Conservation (phyloP, 2,113 vertebrate genomes). For the Gopherus flavomarginatus region DNA sequence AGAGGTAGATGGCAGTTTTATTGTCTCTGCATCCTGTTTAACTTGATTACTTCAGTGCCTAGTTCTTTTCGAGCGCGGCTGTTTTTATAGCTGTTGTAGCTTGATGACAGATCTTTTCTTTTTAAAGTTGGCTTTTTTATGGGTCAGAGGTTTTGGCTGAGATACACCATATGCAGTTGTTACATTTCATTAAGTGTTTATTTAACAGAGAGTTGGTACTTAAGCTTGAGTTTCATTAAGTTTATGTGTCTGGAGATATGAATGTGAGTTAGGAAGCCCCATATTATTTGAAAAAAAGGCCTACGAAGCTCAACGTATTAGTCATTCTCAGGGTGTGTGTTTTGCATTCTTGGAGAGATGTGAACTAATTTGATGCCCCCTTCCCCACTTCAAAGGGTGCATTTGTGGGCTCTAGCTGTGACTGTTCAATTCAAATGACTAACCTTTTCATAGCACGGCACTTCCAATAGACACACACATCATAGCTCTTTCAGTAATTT, state of each 20-base stretch:
- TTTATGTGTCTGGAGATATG: not conserved
- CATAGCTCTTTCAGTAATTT: not conserved
- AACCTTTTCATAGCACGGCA: not conserved
- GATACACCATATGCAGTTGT: not conserved
- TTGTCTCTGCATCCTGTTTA: not conserved
- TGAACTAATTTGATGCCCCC: not conserved
- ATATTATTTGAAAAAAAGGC: not conserved
- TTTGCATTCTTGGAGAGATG: rapidly evolving
- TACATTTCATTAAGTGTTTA: not conserved
- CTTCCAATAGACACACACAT: not conserved
- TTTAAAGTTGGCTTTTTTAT: not conserved
- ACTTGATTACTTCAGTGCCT: not conserved
- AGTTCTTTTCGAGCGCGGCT: not conserved
- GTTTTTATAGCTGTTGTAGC: not conserved
- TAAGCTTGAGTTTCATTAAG: not conserved
- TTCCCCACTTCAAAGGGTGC: not conserved
- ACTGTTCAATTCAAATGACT: not conserved
- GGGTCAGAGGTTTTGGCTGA: not conserved
- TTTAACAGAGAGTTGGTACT: not conserved
- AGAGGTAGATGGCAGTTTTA: not conserved
- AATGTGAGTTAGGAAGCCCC: not conserved
- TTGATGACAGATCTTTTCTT: not conserved
- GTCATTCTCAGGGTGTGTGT: rapidly evolving
- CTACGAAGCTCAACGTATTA: rapidly evolving
- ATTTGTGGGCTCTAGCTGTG: rapidly evolving